phyloP scores from a whole-genome alignment of 2,888 invertebrate species.

The Nomada flava region DNA sequence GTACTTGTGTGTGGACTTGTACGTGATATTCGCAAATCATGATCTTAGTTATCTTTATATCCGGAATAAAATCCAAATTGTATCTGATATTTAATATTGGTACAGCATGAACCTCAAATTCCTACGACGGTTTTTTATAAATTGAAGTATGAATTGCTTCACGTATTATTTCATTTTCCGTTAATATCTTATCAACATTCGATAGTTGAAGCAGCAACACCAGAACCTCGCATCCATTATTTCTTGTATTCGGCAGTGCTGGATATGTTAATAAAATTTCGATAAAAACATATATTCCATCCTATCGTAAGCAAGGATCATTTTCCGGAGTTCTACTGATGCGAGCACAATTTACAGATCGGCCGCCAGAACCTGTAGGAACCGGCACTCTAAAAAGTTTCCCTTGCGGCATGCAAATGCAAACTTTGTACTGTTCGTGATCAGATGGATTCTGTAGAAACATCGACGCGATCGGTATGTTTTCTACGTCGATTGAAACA shows the following conservation, averaged over 20 bases:
- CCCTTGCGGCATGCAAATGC: slow-evolving; percentile 95
- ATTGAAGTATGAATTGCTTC: background rate
- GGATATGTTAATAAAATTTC: slow-evolving; percentile 26
- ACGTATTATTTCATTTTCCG: background rate
- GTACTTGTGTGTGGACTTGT: slow-evolving; percentile 34
- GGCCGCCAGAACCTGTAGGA: slow-evolving; percentile 85
- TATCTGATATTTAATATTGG: background rate
- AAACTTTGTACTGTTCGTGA: slow-evolving; percentile 91
- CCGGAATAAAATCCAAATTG: slow-evolving; percentile 46
- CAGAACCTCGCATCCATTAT: background rate
- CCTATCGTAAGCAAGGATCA: slow-evolving; percentile 87
- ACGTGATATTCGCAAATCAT: slow-evolving; percentile 5
- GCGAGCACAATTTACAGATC: slow-evolving; percentile 87
- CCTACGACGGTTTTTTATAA: background rate
- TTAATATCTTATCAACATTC: background rate
- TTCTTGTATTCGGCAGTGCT: slow-evolving; percentile 51
- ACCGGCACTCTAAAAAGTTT: slow-evolving; percentile 92
- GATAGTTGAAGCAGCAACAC: background rate
- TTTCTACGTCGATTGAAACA: slow-evolving; percentile 89
- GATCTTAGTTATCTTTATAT: slow-evolving; percentile 12
- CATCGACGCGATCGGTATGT: slow-evolving; percentile 88
- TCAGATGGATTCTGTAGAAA: slow-evolving; percentile 70
- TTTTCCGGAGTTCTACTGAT: slow-evolving; percentile 87
- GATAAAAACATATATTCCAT: background rate
- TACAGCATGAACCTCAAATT: background rate